phyloP scores from a whole-genome alignment of 2,113 vertebrate species.

The Gymnogyps californianus region DNA sequence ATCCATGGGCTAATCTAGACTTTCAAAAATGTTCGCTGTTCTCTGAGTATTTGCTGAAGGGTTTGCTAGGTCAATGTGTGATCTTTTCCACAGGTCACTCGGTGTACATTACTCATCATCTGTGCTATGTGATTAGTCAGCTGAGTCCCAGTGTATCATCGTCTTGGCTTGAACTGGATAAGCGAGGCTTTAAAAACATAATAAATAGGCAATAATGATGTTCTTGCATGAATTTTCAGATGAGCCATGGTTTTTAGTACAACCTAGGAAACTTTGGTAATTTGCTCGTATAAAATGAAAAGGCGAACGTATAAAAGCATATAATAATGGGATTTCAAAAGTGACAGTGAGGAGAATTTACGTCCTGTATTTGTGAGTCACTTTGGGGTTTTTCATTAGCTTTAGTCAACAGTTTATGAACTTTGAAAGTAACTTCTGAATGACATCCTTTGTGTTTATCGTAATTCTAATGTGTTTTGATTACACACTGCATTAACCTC shows the following conservation, averaged over 20 bases:
- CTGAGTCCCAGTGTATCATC: background rate
- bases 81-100: background rate
- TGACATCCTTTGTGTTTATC: constrained; percentile 49
- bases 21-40: background rate
- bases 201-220: background rate
- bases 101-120: background rate
- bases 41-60: background rate
- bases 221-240: background rate
- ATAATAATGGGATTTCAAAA: background rate
- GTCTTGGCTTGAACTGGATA: background rate
- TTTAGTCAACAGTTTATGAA: background rate
- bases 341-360: background rate
- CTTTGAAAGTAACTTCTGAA: constrained; percentile 39
- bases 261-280: background rate
- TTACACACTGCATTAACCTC: constrained; percentile 58
- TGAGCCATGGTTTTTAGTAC: background rate
- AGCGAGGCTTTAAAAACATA: background rate
- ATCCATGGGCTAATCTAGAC: background rate
- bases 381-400: background rate
- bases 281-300: background rate
- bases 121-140: background rate
- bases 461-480: constrained; percentile 42
- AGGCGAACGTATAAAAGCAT: background rate
- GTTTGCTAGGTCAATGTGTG: background rate
- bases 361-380: background rate